Percentiles rank a stretch among this genome's conserved stretches.
Evolutionary conservation across 2,797 vertebrate species (phyloP).

Genomic region (Lates japonicus): DNA sequence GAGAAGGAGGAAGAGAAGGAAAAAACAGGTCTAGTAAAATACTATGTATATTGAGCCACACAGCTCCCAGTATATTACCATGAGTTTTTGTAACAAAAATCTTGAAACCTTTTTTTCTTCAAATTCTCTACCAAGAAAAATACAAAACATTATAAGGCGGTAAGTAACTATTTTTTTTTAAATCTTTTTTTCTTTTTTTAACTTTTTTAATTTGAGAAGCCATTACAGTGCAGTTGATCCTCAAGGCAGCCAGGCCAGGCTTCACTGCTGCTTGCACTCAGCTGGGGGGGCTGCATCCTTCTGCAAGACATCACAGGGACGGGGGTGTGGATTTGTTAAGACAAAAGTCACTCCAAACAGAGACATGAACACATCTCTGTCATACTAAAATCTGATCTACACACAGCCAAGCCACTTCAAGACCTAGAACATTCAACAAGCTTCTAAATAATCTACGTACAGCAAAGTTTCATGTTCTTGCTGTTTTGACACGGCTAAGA

Average conservation of each 20-base stretch:
- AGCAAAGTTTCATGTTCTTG: not conserved
- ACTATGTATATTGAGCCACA: conserved; percentile 91
- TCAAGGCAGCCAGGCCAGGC: conserved; percentile 90
- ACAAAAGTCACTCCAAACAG: not conserved
- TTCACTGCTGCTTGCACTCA: conserved; percentile 99
- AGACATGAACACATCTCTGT: not conserved
- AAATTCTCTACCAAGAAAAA: conserved; percentile 97
- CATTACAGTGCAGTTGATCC: conserved; percentile 97
- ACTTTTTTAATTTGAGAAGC: conserved; percentile 89
- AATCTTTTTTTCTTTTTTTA: conserved; percentile 74
- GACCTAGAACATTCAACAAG: conserved; percentile 24
- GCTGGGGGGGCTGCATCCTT: conserved; percentile 96
- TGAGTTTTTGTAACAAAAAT: conserved; percentile 92
- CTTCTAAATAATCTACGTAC: not conserved
- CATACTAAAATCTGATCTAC: not conserved
- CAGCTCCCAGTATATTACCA: conserved; percentile 87
- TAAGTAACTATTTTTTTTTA: conserved; percentile 94
- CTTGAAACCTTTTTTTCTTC: conserved; percentile 84
- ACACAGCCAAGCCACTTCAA: conserved; percentile 41
- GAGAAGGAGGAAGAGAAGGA: conserved; percentile 83
- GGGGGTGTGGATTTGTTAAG: conserved; percentile 1
- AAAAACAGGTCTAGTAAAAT: conserved; percentile 92
- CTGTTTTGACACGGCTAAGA: not conserved
- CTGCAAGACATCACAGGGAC: conserved; percentile 84
- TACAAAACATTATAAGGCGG: conserved; percentile 99